Base-by-base conservation (phyloP, 2,888 invertebrate species). In the Vanessa cardui region DNA sequence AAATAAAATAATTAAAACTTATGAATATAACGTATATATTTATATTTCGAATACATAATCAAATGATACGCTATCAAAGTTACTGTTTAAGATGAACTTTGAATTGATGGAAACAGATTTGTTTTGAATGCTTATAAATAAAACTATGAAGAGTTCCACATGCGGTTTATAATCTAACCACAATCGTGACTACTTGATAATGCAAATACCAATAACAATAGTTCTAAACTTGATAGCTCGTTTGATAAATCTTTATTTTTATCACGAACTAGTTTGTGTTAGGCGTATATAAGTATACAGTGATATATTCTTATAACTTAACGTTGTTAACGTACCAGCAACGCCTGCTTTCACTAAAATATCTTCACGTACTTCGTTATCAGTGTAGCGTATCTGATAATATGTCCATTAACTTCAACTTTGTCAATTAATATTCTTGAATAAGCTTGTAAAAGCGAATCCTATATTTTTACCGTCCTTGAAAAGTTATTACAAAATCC, bases 321-420 rank as follows among this genome's bases (percentile, higher is more conserved):
- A 18, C 33, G 47, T 62, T 60, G 49, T 47, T 67, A 64, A 72
- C 75, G 70, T 75, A 74, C 74, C 73, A 67, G 68, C 64, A 64
- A 69, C 70, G 58, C 64, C 74, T 68, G 76, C 76, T 81, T 80
- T 82, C 80, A 79, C 78, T 71, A 72, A 73, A 76, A 74, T 71
- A 74, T 72, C 72, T 64, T 59, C 75, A 73, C 70, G 74, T 67
- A 68, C 64, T 58, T 71, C 67, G 77, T 79, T 83, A 81, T 81
- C 81, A 78, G 72, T 64, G 70, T 59, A 66, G 58, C 72, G 72
- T 72, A 72, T 73, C 73, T 73, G 74, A 73, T 73, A 72, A 64
- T 59, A 63, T 58, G 45, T 45, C 52, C 16, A 59, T 64, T 60
- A 52, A 67, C 20, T 46, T 39, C 33, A 20, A 33, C 31, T 45